Evolutionary conservation across 1,140 invertebrate species (phyloP).

Genomic region (Hylyphantes graminicola): DNA sequence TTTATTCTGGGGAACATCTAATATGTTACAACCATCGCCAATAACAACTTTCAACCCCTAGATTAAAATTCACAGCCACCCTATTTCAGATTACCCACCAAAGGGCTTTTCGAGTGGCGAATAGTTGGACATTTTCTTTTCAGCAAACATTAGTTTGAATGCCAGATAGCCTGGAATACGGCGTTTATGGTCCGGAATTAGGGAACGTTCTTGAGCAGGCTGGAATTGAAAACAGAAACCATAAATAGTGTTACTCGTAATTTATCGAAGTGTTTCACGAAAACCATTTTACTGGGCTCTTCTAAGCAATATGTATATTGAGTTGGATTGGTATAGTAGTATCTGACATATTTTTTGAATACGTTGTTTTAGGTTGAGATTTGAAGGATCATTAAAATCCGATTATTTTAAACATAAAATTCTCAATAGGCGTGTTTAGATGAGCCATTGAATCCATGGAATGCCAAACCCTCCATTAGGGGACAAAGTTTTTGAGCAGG

Average conservation of each 20-base stretch:
- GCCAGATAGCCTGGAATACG: slow-evolving; percentile 47
- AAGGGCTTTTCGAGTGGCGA: slow-evolving; percentile 36
- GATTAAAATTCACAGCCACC: slow-evolving; percentile 10
- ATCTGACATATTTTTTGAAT: too few relatives aligned
- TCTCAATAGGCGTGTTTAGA: too few relatives aligned
- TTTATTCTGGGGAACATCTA: too few relatives aligned
- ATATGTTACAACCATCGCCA: too few relatives aligned
- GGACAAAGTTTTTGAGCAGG: too few relatives aligned
- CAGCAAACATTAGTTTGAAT: slow-evolving; percentile 59
- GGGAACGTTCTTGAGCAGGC: slow-evolving; percentile 22
- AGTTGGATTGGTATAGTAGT: too few relatives aligned
- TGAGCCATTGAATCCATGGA: too few relatives aligned
- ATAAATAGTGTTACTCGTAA: slow-evolving; percentile 57
- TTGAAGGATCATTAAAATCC: too few relatives aligned
- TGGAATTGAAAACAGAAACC: slow-evolving; percentile 52
- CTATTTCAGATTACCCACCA: not conserved
- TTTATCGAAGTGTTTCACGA: slow-evolving; percentile 53
- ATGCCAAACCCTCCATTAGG: too few relatives aligned
- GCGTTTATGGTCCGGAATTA: slow-evolving; percentile 57
- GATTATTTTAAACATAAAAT: too few relatives aligned
- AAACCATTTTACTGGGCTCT: slow-evolving; percentile 24
- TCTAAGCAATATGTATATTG: too few relatives aligned
- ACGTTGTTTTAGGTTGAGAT: too few relatives aligned
- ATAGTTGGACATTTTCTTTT: slow-evolving; percentile 48
- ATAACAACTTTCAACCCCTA: not conserved